These are phyloP conservation scores for Pycnomerus fuliginosus DNA, from an alignment of 2,888 invertebrate species.

Conservation along the genomic window DNA sequence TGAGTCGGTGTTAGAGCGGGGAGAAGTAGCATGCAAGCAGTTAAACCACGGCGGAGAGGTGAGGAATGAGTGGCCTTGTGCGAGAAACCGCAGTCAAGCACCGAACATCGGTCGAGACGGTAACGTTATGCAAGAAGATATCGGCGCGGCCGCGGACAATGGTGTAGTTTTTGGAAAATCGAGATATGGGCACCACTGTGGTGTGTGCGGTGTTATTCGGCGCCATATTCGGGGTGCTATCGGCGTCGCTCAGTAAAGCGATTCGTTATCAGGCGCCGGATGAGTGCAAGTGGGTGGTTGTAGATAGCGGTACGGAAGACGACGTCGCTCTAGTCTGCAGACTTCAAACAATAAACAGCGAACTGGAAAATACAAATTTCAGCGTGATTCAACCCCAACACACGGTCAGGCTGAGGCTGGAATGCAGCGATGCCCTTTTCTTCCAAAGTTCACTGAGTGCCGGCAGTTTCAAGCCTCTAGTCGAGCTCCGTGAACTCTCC, in stretches of 20 bases:
- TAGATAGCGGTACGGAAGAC: constrained; percentile 63
- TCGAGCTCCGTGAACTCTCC: constrained; percentile 73
- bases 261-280: constrained; percentile 75
- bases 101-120: constrained; percentile 60
- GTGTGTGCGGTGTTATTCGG: constrained; percentile 61
- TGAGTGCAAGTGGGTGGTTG: constrained; percentile 78
- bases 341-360: constrained; percentile 76
- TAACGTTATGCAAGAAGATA: constrained; percentile 52
- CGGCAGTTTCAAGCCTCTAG: constrained; percentile 73
- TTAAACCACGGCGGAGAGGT: constrained; percentile 44
- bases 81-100: constrained; percentile 58
- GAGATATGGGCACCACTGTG: constrained; percentile 56
- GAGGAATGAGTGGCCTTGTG: constrained; percentile 54
- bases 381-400: constrained; percentile 81
- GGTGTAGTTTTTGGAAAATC: constrained; percentile 40
- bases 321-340: constrained; percentile 73
- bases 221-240: constrained; percentile 62
- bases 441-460: constrained; percentile 77
- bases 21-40: constrained; percentile 46
- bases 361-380: constrained; percentile 79
- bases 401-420: constrained; percentile 71
- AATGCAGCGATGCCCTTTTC: constrained; percentile 78
- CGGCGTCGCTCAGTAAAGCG: constrained; percentile 62
- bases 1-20: constrained; percentile 43
- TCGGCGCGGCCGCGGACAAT: constrained; percentile 35